Base-by-base conservation (phyloP, 2,888 invertebrate genomes). In the Molorchus minor region DNA sequence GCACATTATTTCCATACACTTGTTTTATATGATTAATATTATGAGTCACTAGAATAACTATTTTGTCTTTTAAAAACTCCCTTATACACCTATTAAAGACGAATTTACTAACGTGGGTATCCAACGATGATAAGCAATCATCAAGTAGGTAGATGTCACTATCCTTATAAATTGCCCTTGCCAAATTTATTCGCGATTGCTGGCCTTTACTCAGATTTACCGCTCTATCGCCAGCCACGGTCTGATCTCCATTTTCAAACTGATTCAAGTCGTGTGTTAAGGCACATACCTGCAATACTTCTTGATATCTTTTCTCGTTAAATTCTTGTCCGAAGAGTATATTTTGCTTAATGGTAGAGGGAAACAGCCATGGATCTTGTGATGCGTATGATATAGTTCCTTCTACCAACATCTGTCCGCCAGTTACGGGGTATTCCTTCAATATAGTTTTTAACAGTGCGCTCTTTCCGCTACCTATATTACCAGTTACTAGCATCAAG, bases 141-240 rank as follows among this genome's bases (percentile, higher is more conserved):
- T 77, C 77, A 15, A 77, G 46, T 20, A 77, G 60, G 47, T 76
- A 77, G 45, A 77, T 75, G 58, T 77, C 75, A 41, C 71, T 69
- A 2, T 74, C 61, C 57, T 65, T 74, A 52, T 77, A 77, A 8
- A 75, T 61, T 10, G 76, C 75, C 55, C 77, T 65, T 0, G 76
- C 76, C 16, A 77, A 56, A 56, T 73, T 75, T n/a, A 77, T 71
- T 41, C 77, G 65, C 5, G 74, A 67, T 68, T 76, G 74, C 54
- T 76, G 88, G 15, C 88, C 87, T 45, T 87, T 88, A 71, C 86
- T 86, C 45, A 89, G 75, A 64, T 84, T 85, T 5, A 86, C 82
- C 2, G 88, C 88, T 49, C 85, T 80, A 65, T 88, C 88, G 2
- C 88, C 88, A 2, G 88, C 85, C 40, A 86, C 72, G 0, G 87